Evolutionary conservation across 2,888 invertebrate genomes (phyloP), one percentile per base, ranked within the genome.

Genomic region (Mayetiola destructor): DNA sequence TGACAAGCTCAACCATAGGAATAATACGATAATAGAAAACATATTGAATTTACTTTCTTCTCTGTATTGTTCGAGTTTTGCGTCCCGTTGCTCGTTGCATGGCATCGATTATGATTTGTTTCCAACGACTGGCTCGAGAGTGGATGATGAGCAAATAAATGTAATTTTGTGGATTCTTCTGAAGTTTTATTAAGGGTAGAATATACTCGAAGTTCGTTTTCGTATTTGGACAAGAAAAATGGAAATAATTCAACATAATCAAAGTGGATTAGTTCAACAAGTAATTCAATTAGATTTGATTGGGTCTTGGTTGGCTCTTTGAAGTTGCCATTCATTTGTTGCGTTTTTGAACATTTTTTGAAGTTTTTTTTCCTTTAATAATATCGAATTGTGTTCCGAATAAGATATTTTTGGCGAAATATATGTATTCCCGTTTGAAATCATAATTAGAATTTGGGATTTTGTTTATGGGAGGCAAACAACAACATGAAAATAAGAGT

Each of bases 271-370:
- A 48, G 48, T 48, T 48, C 48, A 48, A 27, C 48, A 27, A 27
- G 48, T 48, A 48, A 48, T 48, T 48, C 48, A 48, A 48, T 48
- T 27, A 48, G 21, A 9, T 48, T 27, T 48, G 48, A 48, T 48
- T 48, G 48, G 48, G 23, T 48, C 20, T 48, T 14, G 48, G 27
- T 27, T 48, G 27, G 14, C 27, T 27, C 23, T 48, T 48, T 48
- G 27, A 48, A 48, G 27, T 40, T 48, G 27, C 27, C 48, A 48
- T 14, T 27, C n/a, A 27, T 48, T 14, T 48, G n/a, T n/a, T n/a
- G 48, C 6, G 9, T 48, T 5, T 10, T 27, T 6, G n/a, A 48
- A 48, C 23, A 48, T 27, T n/a, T n/a, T n/a, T n/a, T n/a, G n/a
- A n/a, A n/a, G n/a, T n/a, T n/a, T n/a, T n/a, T n/a, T n/a, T n/a